Evolutionary conservation across 2,888 invertebrate species (phyloP).

Genomic region (Lutraria lutraria): DNA sequence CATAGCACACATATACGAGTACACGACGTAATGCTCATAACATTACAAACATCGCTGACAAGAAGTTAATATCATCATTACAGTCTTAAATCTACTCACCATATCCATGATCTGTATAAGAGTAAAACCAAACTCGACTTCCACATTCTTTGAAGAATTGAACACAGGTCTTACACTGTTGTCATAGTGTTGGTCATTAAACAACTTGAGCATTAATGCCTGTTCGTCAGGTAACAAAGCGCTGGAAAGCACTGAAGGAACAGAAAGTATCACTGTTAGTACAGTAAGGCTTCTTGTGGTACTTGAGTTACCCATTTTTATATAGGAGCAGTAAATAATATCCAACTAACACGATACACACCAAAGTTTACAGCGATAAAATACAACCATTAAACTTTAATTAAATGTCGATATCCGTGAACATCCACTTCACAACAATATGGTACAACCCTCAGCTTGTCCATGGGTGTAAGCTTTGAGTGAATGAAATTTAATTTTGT

Average conservation of each 20-base stretch:
- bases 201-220: conserved; percentile 87
- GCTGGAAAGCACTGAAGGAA: conserved; percentile 53
- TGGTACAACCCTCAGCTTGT: background rate
- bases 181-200: conserved; percentile 87
- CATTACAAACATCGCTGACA: background rate
- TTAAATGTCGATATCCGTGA: background rate
- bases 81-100: conserved; percentile 85
- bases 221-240: conserved; percentile 86
- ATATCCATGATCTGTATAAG: conserved; percentile 89
- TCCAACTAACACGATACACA: too few relatives aligned
- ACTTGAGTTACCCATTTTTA: background rate
- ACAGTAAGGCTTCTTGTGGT: background rate
- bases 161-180: conserved; percentile 88
- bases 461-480: background rate
- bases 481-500: background rate
- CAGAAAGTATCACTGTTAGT: background rate
- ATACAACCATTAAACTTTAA: background rate
- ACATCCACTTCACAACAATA: background rate
- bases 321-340: background rate
- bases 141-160: conserved; percentile 87
- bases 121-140: conserved; percentile 88
- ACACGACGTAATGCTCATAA: too few relatives aligned
- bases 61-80: background rate
- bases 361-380: background rate
- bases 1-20: too few relatives aligned